phyloP scores from a whole-genome alignment of 2,888 invertebrate species.

The Phragmatobia fuliginosa region DNA sequence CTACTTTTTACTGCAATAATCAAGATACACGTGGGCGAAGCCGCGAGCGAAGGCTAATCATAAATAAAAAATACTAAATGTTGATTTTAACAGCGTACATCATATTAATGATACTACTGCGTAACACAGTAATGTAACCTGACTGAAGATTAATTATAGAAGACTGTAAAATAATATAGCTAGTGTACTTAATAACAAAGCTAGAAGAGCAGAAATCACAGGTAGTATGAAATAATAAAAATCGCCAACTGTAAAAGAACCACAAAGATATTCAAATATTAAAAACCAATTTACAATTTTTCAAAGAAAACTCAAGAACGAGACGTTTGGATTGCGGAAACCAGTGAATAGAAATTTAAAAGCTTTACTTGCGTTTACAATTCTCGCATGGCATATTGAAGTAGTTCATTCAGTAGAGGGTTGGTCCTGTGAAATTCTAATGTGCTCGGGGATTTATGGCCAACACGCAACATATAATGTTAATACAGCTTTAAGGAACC shows the following conservation, averaged over 20 bases:
- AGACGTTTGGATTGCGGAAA: conserved; percentile 35
- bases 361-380: conserved; percentile 55
- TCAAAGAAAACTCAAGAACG: conserved; percentile 17
- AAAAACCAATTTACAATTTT: conserved; percentile 14
- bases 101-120: neutral
- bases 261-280: conserved; percentile 13
- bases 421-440: conserved; percentile 62
- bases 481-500: conserved; percentile 56
- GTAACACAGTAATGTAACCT: neutral
- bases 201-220: neutral
- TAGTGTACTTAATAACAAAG: neutral
- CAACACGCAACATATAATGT: conserved; percentile 57
- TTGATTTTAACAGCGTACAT: neutral
- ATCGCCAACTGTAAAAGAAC: neutral
- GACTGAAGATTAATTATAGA: neutral
- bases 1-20: no score
- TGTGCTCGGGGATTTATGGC: conserved; percentile 64
- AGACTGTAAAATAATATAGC: neutral
- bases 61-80: no score
- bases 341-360: conserved; percentile 59
- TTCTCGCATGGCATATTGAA: conserved; percentile 55
- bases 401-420: conserved; percentile 55
- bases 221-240: neutral
- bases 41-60: no score
- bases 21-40: no score